These are phyloP conservation scores for Sphaerophoria rueppellii DNA, from an alignment of 2,888 invertebrate genomes.

Conservation along the genomic window DNA sequence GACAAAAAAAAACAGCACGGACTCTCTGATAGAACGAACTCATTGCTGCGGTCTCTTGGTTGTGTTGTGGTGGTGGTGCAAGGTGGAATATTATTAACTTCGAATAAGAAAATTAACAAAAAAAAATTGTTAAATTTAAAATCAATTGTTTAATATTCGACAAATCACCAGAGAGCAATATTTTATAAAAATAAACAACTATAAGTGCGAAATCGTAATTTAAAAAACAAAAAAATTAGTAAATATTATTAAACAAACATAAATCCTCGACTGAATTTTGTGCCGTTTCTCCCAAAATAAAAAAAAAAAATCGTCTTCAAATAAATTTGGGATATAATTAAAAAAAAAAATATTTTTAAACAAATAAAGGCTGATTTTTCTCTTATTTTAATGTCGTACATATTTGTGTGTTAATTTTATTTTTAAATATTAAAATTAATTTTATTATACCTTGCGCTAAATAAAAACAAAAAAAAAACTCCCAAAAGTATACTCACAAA, in stretches of 20 bases:
- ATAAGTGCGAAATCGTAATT: constrained; percentile 36
- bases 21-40: constrained; percentile 34
- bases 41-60: constrained; percentile 66
- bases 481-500: constrained; percentile 31
- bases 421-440: constrained; percentile 63
- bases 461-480: constrained; percentile 45
- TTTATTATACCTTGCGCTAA: constrained; percentile 66
- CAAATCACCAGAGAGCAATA: constrained; percentile 72
- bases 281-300: constrained; percentile 66
- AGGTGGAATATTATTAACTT: constrained; percentile 66
- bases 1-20: neutral
- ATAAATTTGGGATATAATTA: constrained; percentile 51
- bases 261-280: constrained; percentile 72
- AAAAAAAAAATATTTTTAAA: constrained; percentile 73
- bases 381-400: constrained; percentile 81
- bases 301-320: constrained; percentile 44
- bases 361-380: constrained; percentile 81
- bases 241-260: constrained; percentile 27
- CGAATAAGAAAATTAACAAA: constrained; percentile 50
- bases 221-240: constrained; percentile 17
- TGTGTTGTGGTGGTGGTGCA: constrained; percentile 69
- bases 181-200: constrained; percentile 36
- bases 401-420: constrained; percentile 75
- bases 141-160: constrained; percentile 32
- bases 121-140: constrained; percentile 1